Conservation (phyloP, 2,888 invertebrate genomes). For the Nemotelus nigrinus region DNA sequence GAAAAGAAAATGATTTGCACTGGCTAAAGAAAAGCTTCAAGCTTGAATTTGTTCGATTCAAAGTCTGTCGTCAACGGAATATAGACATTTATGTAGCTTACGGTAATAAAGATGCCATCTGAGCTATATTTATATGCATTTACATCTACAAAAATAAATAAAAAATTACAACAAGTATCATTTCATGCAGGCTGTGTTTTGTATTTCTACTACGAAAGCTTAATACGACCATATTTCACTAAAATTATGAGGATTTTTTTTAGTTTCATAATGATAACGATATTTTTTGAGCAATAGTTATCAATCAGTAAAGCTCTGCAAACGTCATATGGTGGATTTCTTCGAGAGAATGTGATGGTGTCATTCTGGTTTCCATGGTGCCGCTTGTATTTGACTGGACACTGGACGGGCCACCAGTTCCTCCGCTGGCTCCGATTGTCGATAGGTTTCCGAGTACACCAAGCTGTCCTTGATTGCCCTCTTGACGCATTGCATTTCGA, state of each 20-base stretch:
- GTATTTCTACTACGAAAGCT: no score
- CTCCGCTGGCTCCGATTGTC: slow-evolving; percentile 10
- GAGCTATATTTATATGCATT: no score
- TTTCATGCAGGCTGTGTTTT: no score
- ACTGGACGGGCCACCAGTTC: slow-evolving; percentile 47
- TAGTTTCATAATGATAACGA: slow-evolving; percentile 16
- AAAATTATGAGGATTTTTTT: not conserved
- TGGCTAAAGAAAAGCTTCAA: no score
- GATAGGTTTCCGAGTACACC: slow-evolving; percentile 8
- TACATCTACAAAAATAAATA: no score
- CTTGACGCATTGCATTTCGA: slow-evolving; percentile 84
- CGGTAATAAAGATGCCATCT: no score
- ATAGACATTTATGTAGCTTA: no score
- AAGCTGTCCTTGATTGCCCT: slow-evolving; percentile 57
- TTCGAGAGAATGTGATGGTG: slow-evolving; percentile 53
- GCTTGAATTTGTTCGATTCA: no score
- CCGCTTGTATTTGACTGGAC: slow-evolving; percentile 51
- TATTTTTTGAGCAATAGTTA: slow-evolving; percentile 17
- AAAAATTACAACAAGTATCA: no score
- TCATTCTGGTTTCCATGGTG: slow-evolving; percentile 50
- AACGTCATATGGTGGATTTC: slow-evolving; percentile 54
- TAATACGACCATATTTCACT: not conserved
- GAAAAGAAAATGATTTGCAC: no score
- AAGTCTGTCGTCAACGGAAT: no score
- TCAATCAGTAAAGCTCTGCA: slow-evolving; percentile 52